phyloP scores from a whole-genome alignment of 2,113 vertebrate species.

The Passer montanus region DNA sequence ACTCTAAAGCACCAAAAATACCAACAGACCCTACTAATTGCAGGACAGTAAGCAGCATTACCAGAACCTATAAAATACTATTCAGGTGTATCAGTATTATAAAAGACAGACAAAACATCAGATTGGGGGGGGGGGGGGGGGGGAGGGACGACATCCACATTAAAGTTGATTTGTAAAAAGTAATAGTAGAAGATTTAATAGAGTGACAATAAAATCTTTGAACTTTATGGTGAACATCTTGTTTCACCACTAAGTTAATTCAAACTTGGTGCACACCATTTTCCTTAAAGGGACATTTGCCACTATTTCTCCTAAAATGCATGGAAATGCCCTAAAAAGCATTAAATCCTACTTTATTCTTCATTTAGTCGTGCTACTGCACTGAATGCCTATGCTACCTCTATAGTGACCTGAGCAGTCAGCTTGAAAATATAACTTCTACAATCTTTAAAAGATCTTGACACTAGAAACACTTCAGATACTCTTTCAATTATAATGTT shows the following conservation, averaged over 20 bases:
- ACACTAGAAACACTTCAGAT: background rate
- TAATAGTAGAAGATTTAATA: background rate
- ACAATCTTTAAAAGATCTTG: background rate
- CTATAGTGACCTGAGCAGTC: background rate
- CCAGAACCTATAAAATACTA: background rate
- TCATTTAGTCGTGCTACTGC: background rate
- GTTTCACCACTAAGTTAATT: background rate
- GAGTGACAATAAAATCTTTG: background rate
- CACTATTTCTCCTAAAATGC: background rate
- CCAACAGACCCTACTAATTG: background rate
- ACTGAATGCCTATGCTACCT: background rate
- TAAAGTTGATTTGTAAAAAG: background rate
- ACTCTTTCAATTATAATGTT: background rate
- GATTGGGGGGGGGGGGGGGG: accelerated
- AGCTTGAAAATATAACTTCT: background rate
- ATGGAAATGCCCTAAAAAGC: background rate
- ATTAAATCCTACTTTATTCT: background rate
- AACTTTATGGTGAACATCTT: background rate
- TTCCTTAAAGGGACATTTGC: background rate
- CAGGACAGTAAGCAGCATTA: background rate
- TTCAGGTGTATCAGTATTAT: no score
- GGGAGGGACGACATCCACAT: background rate
- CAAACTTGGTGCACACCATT: background rate
- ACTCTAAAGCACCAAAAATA: background rate
- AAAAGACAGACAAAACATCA: background rate